A percentile compares a stretch with the other conserved stretches of the same genome.
These are phyloP conservation scores for Drosophila kurseongensis DNA, from an alignment of 1,140 invertebrate species.

Conservation along the genomic window DNA sequence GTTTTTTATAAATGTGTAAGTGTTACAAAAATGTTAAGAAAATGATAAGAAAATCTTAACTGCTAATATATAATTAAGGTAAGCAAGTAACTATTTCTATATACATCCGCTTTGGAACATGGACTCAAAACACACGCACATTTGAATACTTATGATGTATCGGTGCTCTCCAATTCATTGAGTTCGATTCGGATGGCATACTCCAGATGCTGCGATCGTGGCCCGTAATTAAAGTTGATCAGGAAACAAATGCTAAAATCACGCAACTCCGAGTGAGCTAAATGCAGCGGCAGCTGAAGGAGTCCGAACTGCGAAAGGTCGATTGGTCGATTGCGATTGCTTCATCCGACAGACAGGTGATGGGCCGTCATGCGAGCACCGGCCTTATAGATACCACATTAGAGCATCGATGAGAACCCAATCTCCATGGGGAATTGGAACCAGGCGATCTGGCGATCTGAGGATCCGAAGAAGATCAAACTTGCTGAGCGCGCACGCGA, in stretches of 20 bases:
- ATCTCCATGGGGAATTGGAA: not conserved
- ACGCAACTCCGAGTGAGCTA: conserved; percentile 63
- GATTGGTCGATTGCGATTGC: conserved; percentile 65
- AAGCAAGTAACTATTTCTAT: not conserved
- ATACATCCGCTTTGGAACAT: conserved; percentile 7
- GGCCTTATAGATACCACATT: conserved; percentile 62
- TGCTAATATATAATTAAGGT: too few relatives aligned
- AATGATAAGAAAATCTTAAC: too few relatives aligned
- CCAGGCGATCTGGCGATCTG: conserved; percentile 25
- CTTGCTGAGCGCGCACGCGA: conserved; percentile 62
- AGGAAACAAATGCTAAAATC: conserved; percentile 84
- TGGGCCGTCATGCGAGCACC: conserved; percentile 70
- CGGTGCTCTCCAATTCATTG: conserved; percentile 28
- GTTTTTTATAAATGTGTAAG: too few relatives aligned
- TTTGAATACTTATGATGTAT: conserved; percentile 25
- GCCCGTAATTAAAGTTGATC: conserved; percentile 74
- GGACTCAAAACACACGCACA: not conserved
- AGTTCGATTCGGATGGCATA: conserved; percentile 20
- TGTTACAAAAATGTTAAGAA: too few relatives aligned
- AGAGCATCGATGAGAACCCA: conserved; percentile 49
- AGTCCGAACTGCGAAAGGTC: conserved; percentile 38
- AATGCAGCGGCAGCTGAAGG: conserved; percentile 35
- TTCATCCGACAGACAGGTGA: conserved; percentile 82
- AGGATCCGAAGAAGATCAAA: conserved; percentile 11
- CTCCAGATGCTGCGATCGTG: conserved; percentile 36